These are phyloP conservation scores for Drosophila lutescens DNA, from an alignment of 2,888 invertebrate species.

Conservation along the genomic window DNA sequence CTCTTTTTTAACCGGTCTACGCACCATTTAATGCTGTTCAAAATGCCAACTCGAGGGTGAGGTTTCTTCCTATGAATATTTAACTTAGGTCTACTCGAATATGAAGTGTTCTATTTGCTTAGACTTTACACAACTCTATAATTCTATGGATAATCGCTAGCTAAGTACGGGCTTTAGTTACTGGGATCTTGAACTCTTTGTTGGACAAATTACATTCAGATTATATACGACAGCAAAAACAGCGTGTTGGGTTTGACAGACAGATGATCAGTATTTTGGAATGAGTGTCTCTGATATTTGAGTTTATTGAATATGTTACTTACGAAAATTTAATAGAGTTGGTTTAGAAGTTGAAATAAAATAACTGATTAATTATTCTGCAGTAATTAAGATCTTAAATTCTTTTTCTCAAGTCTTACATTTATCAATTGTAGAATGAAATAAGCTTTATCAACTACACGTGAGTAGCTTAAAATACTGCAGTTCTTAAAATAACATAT, in stretches of 20 bases:
- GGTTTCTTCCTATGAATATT: constrained; percentile 37
- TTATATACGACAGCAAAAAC: constrained; percentile 10
- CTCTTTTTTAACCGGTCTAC: constrained; percentile 53
- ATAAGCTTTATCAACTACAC: neutral
- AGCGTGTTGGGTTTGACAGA: constrained; percentile 15
- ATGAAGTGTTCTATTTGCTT: constrained; percentile 49
- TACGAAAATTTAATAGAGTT: neutral
- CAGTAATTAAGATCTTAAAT: neutral
- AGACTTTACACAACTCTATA: constrained; percentile 9
- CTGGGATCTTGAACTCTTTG: neutral
- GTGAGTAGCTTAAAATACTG: neutral
- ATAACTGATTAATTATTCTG: neutral
- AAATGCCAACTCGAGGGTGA: constrained; percentile 74
- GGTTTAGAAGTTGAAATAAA: neutral
- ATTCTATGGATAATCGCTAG: constrained; percentile 1
- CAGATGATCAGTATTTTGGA: constrained; percentile 8
- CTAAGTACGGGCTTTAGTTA: constrained; percentile 6
- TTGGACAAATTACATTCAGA: constrained; percentile 4
- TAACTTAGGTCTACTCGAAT: constrained; percentile 57
- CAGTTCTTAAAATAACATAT: neutral
- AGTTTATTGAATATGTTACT: neutral
- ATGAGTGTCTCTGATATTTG: constrained; percentile 14
- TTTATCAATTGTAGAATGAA: neutral
- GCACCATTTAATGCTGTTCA: constrained; percentile 59
- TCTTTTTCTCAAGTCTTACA: neutral